phyloP scores from a whole-genome alignment of 1,140 invertebrate genomes.

The Zaprionus tsacasi region DNA sequence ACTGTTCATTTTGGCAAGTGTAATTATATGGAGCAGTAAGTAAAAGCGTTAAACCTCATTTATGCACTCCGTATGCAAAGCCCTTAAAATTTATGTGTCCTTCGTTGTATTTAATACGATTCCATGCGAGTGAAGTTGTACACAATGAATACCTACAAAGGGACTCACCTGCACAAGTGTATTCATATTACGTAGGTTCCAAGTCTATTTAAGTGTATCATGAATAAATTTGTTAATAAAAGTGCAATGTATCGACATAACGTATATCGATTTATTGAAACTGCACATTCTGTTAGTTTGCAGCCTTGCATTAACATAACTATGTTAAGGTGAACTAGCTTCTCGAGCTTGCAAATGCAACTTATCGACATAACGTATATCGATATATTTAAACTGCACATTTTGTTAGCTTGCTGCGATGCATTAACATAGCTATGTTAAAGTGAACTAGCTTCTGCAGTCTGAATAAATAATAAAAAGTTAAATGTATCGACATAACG shows the following conservation, averaged over 20 bases:
- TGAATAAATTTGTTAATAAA: background rate
- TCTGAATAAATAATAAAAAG: too few species aligned
- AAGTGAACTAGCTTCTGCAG: background rate
- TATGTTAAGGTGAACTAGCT: background rate
- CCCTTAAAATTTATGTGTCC: constrained; percentile 31
- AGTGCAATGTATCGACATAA: background rate
- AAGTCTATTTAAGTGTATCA: too few species aligned
- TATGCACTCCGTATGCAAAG: constrained; percentile 55
- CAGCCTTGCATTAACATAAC: background rate
- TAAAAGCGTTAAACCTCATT: constrained; percentile 62
- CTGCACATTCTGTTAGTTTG: background rate
- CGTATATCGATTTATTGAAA: background rate
- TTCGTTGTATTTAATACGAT: constrained; percentile 10
- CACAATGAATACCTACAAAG: background rate
- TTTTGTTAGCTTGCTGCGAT: background rate
- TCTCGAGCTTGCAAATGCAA: background rate
- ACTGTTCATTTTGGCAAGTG: constrained; percentile 72
- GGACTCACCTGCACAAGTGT: background rate
- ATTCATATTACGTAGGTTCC: background rate
- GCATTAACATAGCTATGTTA: background rate
- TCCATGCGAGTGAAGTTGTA: constrained; percentile 3
- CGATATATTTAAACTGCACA: background rate
- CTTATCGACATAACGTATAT: background rate
- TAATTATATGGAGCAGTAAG: constrained; percentile 68
- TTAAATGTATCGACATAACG: too few species aligned